These are phyloP conservation scores for Heliconius charithonia DNA, from an alignment of 2,888 invertebrate species.

Conservation along the genomic window DNA sequence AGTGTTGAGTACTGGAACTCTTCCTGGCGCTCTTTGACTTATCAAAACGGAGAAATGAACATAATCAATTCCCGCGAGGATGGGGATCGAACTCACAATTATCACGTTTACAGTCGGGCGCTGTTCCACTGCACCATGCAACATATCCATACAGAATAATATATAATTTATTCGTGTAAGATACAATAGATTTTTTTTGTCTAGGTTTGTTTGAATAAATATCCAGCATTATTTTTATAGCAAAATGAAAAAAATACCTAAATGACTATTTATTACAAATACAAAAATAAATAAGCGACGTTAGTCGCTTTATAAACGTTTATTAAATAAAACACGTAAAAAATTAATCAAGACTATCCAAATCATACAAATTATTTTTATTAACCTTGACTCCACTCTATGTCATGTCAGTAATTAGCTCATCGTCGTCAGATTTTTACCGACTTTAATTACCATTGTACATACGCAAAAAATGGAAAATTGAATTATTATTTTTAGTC, in stretches of 20 bases:
- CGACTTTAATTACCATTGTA: conserved; percentile 2
- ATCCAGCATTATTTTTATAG: not conserved
- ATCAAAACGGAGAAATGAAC: not conserved
- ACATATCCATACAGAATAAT: not conserved
- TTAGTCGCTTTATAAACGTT: not conserved
- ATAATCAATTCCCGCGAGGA: not conserved
- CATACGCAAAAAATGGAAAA: not conserved
- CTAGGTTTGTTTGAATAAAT: no score
- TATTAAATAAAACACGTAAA: conserved; percentile 6
- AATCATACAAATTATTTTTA: conserved; percentile 20
- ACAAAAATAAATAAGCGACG: not conserved
- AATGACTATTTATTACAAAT: not conserved
- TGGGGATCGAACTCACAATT: not conserved
- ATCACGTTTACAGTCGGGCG: not conserved
- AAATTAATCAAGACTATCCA: not conserved
- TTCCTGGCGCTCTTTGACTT: not conserved
- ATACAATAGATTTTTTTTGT: no score
- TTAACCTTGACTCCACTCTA: conserved; percentile 23
- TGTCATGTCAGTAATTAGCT: conserved; percentile 20
- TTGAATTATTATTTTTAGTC: not conserved
- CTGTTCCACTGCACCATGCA: not conserved
- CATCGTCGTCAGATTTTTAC: not conserved
- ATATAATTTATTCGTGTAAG: no score
- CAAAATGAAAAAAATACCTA: not conserved
- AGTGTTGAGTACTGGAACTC: not conserved